Evolutionary conservation across 2,888 invertebrate genomes (phyloP), one percentile per base, ranked within the genome.

Genomic region (Melieria picta): DNA sequence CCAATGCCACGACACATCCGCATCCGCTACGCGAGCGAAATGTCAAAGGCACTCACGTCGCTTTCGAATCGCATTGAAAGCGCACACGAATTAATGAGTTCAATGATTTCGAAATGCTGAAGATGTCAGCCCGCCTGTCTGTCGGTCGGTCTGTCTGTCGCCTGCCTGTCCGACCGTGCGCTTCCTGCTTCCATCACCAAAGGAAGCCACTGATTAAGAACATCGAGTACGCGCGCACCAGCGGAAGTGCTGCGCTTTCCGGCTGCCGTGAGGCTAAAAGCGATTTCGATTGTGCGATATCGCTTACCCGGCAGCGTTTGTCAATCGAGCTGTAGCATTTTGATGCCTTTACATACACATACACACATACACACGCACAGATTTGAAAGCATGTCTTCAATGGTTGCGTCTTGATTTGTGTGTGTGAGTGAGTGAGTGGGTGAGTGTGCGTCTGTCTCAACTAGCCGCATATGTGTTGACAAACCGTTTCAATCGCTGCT

Each of bases 1-100:
- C 11, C 43, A 56, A 1, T 9, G 10, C n/a, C 43, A 9, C 6
- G 5, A 7, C 46, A 64, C 46, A 61, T 43, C 10, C 64, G 50
- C 11, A 47, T 63, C 68, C 63, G 64, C 16, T 13, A 16, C n/a
- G 9, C 30, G 46, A 69, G n/a, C 46, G 62, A 62, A 55, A 46
- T 62, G 55, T 52, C 62, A 69, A 69, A 62, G 55, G 46, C 46
- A 45, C 13, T 11, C 42, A 30, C 13, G 56, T 43, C 66, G 16
- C 13, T 68, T 42, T 52, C 45, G 42, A 69, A 10, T 70, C 60
- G 45, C 43, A 70, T 58, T 64, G 69, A 80, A 78, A 80, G 77
- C 76, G 79, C 30, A 3, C 79, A 80, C 81, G 78, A 81, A 82
- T 82, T 82, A 82, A 80, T 82, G 82, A 81, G 81, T 82, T 81